Evolutionary conservation across 2,888 invertebrate species (phyloP).

Genomic region (Limnephilus lunatus): DNA sequence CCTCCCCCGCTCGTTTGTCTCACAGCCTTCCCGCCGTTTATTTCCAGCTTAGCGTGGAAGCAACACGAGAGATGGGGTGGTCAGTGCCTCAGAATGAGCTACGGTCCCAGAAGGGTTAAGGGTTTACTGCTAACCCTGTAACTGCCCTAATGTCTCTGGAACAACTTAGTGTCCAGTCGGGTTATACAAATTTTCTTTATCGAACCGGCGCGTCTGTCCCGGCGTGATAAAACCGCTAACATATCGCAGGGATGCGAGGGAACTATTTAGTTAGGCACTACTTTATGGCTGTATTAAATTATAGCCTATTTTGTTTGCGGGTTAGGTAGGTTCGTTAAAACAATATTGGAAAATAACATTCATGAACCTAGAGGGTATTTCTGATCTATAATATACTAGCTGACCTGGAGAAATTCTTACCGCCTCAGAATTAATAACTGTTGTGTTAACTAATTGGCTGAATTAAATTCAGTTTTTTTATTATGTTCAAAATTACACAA

Average conservation of each 20-base stretch:
- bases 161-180: constrained; percentile 65
- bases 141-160: constrained; percentile 66
- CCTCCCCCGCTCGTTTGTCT: constrained; percentile 57
- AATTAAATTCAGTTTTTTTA: no score
- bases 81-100: constrained; percentile 53
- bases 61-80: constrained; percentile 59
- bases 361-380: background rate
- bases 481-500: no score
- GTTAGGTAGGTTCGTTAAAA: background rate
- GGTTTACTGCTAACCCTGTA: constrained; percentile 65
- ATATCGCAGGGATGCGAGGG: constrained; percentile 36
- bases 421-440: no score
- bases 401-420: no score
- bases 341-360: background rate
- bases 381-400: background rate
- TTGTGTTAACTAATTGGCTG: no score
- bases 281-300: constrained; percentile 11
- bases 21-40: constrained; percentile 60
- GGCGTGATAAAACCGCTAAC: constrained; percentile 63
- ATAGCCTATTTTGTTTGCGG: background rate
- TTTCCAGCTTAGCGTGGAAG: constrained; percentile 62
- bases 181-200: constrained; percentile 66
- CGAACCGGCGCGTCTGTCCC: constrained; percentile 56
- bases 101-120: constrained; percentile 64
- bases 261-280: constrained; percentile 40